Conservation (phyloP, 1,140 invertebrate species). For the Leptoteleia sp. region DNA sequence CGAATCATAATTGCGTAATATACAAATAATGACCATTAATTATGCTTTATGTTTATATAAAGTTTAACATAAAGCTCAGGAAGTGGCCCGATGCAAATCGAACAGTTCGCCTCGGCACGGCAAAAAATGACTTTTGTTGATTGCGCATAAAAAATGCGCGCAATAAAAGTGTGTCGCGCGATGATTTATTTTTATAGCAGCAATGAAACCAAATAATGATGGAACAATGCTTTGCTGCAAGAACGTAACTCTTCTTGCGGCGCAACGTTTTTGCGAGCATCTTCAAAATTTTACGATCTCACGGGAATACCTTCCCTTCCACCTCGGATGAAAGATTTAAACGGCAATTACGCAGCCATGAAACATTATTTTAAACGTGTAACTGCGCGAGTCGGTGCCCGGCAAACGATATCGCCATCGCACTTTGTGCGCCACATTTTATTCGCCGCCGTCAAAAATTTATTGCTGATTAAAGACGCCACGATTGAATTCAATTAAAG, state of each 20-base stretch:
- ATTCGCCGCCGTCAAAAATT: slow-evolving; percentile 2
- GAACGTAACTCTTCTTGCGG: slow-evolving; percentile 61
- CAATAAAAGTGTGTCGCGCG: slow-evolving; percentile 62
- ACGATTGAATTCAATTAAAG: slow-evolving; percentile 22
- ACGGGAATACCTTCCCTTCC: slow-evolving; percentile 42
- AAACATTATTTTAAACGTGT: slow-evolving; percentile 47
- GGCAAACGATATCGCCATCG: slow-evolving; percentile 12
- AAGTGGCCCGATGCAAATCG: slow-evolving; percentile 27
- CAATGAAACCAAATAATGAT: slow-evolving; percentile 65
- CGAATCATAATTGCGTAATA: slow-evolving; percentile 12
- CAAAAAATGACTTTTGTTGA: slow-evolving; percentile 55
- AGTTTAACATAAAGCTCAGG: slow-evolving; percentile 8
- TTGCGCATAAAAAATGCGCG: slow-evolving; percentile 57
- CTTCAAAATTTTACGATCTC: slow-evolving; percentile 66
- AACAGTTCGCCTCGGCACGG: slow-evolving; percentile 1
- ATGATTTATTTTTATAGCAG: slow-evolving; percentile 68
- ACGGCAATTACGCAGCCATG: slow-evolving; percentile 47
- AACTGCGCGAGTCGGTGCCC: neutral
- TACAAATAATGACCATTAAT: slow-evolving; percentile 11
- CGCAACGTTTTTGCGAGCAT: slow-evolving; percentile 56
- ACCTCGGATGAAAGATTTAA: slow-evolving; percentile 57
- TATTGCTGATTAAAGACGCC: neutral
- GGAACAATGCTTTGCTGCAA: slow-evolving; percentile 59
- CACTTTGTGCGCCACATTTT: slow-evolving; percentile 31
- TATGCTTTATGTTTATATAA: neutral